Conservation (phyloP, 2,113 vertebrate species). For the Spizaetus ornatus region DNA sequence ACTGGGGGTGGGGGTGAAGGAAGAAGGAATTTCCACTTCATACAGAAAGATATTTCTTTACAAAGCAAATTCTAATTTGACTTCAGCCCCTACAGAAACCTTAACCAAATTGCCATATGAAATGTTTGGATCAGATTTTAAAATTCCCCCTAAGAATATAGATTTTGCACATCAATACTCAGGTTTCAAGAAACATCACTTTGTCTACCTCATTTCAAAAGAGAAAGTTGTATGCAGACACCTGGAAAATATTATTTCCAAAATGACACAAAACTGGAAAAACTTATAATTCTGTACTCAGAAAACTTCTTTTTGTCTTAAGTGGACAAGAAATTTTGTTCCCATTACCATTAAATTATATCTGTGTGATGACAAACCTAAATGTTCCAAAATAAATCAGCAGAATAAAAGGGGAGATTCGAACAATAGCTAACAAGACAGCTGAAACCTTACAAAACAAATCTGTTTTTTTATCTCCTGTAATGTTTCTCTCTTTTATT, state of each 20-base stretch:
- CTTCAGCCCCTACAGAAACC: not conserved
- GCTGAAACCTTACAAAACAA: not conserved
- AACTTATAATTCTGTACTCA: not conserved
- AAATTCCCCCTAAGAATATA: not conserved
- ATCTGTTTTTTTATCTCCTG: not conserved
- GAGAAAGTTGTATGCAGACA: not conserved
- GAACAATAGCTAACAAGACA: not conserved
- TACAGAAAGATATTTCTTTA: not conserved
- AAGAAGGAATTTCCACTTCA: not conserved
- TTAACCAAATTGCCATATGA: not conserved
- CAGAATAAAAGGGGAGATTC: not conserved
- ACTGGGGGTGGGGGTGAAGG: too few species aligned
- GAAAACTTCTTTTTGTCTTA: not conserved
- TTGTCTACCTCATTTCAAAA: not conserved
- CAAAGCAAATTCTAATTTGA: not conserved
- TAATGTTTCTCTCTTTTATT: not conserved
- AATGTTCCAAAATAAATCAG: not conserved
- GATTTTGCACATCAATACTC: not conserved
- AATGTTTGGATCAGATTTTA: not conserved
- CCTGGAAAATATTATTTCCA: slow-evolving; percentile 11
- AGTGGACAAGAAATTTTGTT: not conserved
- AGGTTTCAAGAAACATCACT: not conserved
- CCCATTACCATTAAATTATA: not conserved
- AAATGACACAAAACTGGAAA: not conserved
- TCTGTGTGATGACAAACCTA: not conserved